Conservation (phyloP, 2,113 vertebrate species). For the Leptodactylus fuscus region DNA sequence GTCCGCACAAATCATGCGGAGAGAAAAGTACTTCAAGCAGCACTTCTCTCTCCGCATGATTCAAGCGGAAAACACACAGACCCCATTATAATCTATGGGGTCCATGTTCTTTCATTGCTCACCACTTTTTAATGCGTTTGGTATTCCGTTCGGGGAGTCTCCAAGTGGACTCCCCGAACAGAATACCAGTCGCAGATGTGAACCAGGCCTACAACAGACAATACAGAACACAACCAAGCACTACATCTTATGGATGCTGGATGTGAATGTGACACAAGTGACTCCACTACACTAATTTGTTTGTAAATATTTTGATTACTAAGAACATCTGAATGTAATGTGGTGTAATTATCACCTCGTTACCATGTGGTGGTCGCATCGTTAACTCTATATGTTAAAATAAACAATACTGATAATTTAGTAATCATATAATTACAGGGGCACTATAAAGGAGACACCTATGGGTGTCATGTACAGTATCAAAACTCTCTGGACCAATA, state of each 20-base stretch:
- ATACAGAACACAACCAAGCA: background rate
- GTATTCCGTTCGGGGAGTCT: too few species aligned
- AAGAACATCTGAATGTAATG: conserved; percentile 2
- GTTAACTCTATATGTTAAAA: conserved; percentile 22
- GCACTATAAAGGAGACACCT: background rate
- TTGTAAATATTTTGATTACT: conserved; percentile 50
- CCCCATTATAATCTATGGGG: too few species aligned
- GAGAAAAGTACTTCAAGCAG: too few species aligned
- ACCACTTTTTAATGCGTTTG: too few species aligned
- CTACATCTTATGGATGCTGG: background rate
- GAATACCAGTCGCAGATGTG: too few species aligned
- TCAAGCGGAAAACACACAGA: too few species aligned
- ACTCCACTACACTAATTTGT: conserved; percentile 30
- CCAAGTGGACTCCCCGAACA: too few species aligned
- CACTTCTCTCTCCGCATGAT: too few species aligned
- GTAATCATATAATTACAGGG: background rate
- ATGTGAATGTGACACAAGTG: conserved; percentile 16
- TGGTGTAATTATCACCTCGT: conserved; percentile 33
- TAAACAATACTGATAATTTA: background rate
- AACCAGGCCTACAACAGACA: background rate
- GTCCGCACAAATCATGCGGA: too few species aligned
- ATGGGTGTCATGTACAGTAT: background rate
- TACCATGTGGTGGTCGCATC: conserved; percentile 23
- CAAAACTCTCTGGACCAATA: too few species aligned
- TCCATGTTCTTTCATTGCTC: too few species aligned